Percentiles rank a stretch among this genome's conserved stretches.
Evolutionary conservation across 2,888 invertebrate genomes (phyloP).

Genomic region (Magallana nippona): DNA sequence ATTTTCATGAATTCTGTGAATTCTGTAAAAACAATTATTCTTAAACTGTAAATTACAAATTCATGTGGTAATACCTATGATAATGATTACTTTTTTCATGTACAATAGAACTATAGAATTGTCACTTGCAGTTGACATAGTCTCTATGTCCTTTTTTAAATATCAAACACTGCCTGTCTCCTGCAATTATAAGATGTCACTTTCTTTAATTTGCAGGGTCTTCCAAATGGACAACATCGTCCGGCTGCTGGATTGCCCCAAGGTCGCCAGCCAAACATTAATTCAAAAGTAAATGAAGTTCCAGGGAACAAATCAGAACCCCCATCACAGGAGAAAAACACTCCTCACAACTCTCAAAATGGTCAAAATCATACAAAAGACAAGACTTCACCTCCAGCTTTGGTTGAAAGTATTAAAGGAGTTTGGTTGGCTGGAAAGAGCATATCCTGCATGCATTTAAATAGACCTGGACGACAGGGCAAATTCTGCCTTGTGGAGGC

Average conservation of each 20-base stretch:
- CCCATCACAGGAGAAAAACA: not conserved
- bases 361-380: slow-evolving; percentile 30
- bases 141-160: not conserved
- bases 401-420: slow-evolving; percentile 64
- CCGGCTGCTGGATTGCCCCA: not conserved
- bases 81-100: not conserved
- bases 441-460: slow-evolving; percentile 73
- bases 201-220: not conserved
- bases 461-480: slow-evolving; percentile 61
- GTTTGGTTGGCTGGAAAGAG: slow-evolving; percentile 74
- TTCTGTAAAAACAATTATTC: not conserved
- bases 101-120: too few relatives aligned
- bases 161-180: not conserved
- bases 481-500: slow-evolving; percentile 76
- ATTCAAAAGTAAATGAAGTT: not conserved
- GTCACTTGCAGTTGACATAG: too few relatives aligned
- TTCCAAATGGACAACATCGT: not conserved
- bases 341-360: not conserved
- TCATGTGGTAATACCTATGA: not conserved
- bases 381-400: slow-evolving; percentile 42
- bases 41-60: too few relatives aligned
- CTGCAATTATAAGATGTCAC: not conserved
- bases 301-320: slow-evolving; percentile 6
- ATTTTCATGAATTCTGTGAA: slow-evolving; percentile 14
- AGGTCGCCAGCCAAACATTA: not conserved